Evolutionary conservation across 2,113 vertebrate genomes (phyloP).

Genomic region (Potamarius usumacintae): DNA sequence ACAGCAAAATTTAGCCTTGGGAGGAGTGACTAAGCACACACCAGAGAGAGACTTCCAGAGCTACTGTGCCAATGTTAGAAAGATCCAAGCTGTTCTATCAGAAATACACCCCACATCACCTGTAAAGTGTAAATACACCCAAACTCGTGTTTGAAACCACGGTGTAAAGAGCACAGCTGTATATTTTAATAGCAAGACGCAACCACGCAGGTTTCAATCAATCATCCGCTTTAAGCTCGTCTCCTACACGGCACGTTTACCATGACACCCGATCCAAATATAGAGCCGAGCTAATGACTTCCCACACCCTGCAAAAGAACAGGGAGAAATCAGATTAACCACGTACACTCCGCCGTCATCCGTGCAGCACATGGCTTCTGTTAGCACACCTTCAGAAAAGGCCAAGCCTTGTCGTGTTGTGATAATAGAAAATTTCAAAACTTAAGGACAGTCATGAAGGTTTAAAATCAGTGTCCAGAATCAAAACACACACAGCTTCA

Average conservation of each 20-base stretch:
- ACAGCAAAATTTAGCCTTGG: conserved; percentile 44
- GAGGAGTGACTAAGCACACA: conserved; percentile 6
- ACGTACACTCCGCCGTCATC: not conserved
- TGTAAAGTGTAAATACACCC: not conserved
- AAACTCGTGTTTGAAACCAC: not conserved
- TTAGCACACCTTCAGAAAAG: not conserved
- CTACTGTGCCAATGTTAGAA: not conserved
- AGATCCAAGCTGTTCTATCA: not conserved
- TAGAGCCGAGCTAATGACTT: conserved; percentile 37
- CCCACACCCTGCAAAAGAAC: conserved; percentile 35
- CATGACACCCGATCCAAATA: conserved; percentile 15
- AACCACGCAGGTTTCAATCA: not conserved
- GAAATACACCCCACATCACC: not conserved
- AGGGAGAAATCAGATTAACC: conserved; percentile 4
- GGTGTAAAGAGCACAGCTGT: not conserved
- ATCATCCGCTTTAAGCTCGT: not conserved
- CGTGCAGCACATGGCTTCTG: not conserved
- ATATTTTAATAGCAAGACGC: not conserved
- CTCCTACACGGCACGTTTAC: not conserved
- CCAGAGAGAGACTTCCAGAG: not conserved
- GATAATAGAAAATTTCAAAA: not conserved
- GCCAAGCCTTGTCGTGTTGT: not conserved
- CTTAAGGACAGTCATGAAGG: not conserved
- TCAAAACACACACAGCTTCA: too few relatives aligned
- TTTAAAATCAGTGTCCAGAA: not conserved